Conservation (phyloP, 2,888 invertebrate genomes). For the Nemurella pictetii region DNA sequence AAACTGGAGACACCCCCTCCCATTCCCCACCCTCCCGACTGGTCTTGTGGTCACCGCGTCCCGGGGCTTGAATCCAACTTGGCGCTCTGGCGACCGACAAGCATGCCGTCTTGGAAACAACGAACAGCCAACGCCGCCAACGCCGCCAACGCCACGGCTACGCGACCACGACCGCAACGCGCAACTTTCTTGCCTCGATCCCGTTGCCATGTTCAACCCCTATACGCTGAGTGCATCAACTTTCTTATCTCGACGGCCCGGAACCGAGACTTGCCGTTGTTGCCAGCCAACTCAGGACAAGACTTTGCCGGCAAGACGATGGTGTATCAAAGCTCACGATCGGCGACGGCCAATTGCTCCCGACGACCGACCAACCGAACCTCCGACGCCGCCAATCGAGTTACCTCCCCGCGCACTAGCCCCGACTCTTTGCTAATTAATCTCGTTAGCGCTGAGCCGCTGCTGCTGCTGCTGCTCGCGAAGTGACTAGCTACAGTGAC, state of each 20-base stretch:
- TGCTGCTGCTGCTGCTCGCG: not conserved
- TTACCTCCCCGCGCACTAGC: not conserved
- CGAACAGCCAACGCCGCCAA: too few species aligned
- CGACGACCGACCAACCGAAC: not conserved
- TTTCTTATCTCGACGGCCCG: not conserved
- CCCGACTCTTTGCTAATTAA: constrained; percentile 23
- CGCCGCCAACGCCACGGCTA: not conserved
- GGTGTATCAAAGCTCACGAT: not conserved
- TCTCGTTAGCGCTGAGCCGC: not conserved
- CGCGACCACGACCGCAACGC: not conserved
- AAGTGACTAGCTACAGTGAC: constrained; percentile 1
- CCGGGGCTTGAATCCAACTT: not conserved
- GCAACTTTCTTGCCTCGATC: not conserved
- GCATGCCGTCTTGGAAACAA: not conserved
- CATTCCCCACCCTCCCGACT: not conserved
- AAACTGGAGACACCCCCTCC: not conserved
- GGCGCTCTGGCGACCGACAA: not conserved
- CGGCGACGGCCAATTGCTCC: not conserved
- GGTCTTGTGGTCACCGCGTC: not conserved
- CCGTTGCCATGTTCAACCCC: not conserved
- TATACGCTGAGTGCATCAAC: not conserved
- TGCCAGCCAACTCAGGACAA: not conserved
- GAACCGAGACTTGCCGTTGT: too few species aligned
- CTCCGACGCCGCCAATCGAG: constrained; percentile 18
- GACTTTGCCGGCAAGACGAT: not conserved